Conservation (phyloP, 2,797 vertebrate genomes). For the Helicolenus hilgendorfi region DNA sequence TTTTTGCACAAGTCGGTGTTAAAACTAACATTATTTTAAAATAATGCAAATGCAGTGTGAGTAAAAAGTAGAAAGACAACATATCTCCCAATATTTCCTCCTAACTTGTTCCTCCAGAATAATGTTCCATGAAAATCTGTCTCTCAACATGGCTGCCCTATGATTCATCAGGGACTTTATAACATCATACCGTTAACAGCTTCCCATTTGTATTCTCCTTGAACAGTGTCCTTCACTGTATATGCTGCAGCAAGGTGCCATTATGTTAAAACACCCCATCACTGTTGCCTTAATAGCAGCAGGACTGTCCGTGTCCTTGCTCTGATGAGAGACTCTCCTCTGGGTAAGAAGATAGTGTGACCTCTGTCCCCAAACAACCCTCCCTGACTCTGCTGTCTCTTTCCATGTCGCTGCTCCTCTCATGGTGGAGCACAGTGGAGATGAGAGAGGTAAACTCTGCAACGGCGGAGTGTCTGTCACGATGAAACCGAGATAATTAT, state of each 20-base stretch:
- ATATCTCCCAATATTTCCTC: background rate
- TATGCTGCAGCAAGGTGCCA: conserved; percentile 9
- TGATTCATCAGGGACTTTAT: background rate
- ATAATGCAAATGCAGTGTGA: background rate
- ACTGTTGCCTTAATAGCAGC: background rate
- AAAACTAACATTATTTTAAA: background rate
- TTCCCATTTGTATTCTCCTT: conserved; percentile 50
- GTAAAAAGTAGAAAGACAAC: background rate
- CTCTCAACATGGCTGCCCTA: background rate
- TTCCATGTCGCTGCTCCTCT: background rate
- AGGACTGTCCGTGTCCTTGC: background rate
- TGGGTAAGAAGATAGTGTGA: conserved; percentile 44
- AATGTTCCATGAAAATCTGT: background rate
- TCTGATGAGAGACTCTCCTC: conserved; percentile 21
- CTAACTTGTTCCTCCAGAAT: background rate
- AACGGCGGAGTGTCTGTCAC: background rate
- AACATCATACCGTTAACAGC: background rate
- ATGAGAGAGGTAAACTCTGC: background rate
- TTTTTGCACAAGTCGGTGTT: background rate
- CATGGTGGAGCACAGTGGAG: background rate
- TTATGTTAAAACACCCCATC: conserved; percentile 16
- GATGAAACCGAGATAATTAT: background rate
- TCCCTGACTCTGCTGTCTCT: conserved; percentile 6
- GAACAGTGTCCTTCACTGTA: background rate
- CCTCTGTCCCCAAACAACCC: conserved; percentile 38